Conservation (phyloP, 2,888 invertebrate species). For the Cremastinae sp. region DNA sequence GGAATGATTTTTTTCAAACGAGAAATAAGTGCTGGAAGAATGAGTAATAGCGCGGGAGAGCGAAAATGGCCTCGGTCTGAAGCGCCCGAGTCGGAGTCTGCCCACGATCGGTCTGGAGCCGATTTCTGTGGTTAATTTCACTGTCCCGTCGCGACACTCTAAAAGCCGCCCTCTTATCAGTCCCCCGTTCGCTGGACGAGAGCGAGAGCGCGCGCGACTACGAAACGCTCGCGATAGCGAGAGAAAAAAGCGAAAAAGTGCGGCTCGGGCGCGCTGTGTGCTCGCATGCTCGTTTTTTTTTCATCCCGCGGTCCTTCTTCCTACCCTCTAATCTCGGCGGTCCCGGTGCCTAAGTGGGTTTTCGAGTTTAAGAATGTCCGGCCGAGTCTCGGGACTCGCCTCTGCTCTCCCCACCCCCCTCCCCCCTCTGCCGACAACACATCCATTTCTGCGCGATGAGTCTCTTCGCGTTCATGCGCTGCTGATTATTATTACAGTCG, state of each 20-base stretch:
- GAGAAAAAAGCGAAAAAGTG: constrained; percentile 32
- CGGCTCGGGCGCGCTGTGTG: background rate
- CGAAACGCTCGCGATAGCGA: constrained; percentile 27
- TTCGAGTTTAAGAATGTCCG: constrained; percentile 75
- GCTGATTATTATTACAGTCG: too few species aligned
- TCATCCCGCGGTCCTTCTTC: constrained; percentile 58
- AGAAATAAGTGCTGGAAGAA: background rate
- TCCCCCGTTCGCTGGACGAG: constrained; percentile 39
- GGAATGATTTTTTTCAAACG: too few species aligned
- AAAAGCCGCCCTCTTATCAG: constrained; percentile 70
- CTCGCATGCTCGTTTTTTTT: constrained; percentile 37
- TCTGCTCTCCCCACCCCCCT: constrained; percentile 40
- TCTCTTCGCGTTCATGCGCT: too few species aligned
- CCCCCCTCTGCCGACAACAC: constrained; percentile 42
- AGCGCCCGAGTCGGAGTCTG: background rate
- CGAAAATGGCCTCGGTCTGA: constrained; percentile 56
- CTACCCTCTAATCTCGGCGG: constrained; percentile 75
- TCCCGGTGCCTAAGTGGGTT: constrained; percentile 75
- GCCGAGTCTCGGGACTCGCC: constrained; percentile 50
- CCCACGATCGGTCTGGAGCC: background rate
- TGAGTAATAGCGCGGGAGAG: constrained; percentile 62
- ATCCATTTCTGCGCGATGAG: constrained; percentile 1
- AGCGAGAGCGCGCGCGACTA: background rate
- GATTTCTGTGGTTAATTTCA: constrained; percentile 5
- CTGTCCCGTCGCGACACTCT: constrained; percentile 41